These are phyloP conservation scores for Tachina fera DNA, from an alignment of 2,888 invertebrate species.

Conservation along the genomic window DNA sequence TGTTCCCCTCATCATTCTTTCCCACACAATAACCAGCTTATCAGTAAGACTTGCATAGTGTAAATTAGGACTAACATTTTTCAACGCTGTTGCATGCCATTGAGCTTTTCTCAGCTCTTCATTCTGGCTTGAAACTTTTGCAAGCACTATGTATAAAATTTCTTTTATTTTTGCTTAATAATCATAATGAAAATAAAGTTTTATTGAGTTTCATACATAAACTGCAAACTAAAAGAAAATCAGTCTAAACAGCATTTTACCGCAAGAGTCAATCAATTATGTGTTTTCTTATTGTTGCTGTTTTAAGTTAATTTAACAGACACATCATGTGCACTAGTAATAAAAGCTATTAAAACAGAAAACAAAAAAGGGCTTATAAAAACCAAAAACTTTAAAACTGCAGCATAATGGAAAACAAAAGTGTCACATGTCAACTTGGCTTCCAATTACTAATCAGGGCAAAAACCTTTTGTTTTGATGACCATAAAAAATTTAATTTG, in stretches of 20 bases:
- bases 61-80: background rate
- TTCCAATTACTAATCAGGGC: constrained; percentile 57
- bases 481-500: background rate
- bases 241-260: constrained; percentile 31
- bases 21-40: too few species aligned
- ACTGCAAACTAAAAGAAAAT: constrained; percentile 6
- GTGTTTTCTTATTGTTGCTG: background rate
- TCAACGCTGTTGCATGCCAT: constrained; percentile 14
- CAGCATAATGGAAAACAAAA: constrained; percentile 62
- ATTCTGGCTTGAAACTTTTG: constrained; percentile 1
- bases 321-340: constrained; percentile 18
- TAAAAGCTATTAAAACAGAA: constrained; percentile 17
- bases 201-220: constrained; percentile 33
- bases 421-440: constrained; percentile 67
- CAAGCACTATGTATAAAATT: background rate
- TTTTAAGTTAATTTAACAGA: constrained; percentile 10
- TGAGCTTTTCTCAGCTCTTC: constrained; percentile 45
- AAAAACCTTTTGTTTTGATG: constrained; percentile 52
- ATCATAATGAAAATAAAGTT: constrained; percentile 20
- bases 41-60: too few species aligned
- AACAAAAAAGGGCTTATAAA: background rate
- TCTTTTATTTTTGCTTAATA: constrained; percentile 30
- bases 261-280: constrained; percentile 36
- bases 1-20: too few species aligned
- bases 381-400: constrained; percentile 16